Evolutionary conservation across 2,797 vertebrate species (phyloP).

Genomic region (Anableps anableps): DNA sequence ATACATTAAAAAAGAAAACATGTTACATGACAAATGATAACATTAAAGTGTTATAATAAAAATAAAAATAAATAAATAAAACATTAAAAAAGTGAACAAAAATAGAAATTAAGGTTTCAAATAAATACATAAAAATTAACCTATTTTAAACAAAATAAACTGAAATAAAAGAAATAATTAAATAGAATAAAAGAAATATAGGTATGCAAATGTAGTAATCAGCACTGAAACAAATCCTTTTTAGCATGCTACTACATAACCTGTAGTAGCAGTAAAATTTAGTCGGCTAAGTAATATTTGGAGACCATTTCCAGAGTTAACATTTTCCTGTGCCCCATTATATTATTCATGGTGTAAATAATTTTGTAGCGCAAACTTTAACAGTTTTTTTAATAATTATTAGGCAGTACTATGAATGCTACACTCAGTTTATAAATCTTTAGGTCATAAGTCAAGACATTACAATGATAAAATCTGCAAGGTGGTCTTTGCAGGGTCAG

Average conservation of each 20-base stretch:
- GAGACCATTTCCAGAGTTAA: too few species aligned
- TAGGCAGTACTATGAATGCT: background rate
- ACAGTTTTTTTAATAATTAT: background rate
- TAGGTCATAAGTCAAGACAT: background rate
- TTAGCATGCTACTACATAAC: background rate
- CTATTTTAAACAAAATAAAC: too few species aligned
- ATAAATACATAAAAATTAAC: too few species aligned
- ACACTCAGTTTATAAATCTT: background rate
- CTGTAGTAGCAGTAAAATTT: background rate
- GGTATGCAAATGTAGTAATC: background rate
- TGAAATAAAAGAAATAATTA: too few species aligned
- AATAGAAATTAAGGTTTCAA: too few species aligned
- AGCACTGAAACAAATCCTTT: background rate
- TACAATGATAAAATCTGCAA: background rate
- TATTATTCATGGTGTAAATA: background rate
- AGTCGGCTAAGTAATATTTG: background rate
- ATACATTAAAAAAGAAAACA: background rate
- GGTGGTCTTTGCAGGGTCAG: background rate
- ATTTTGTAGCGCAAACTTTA: background rate
- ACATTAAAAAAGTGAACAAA: too few species aligned
- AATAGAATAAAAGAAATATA: too few species aligned
- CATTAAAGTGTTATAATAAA: background rate
- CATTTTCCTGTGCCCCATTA: background rate
- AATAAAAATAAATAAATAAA: background rate
- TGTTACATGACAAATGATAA: too few species aligned